phyloP scores from a whole-genome alignment of 1,140 invertebrate species.

The Neomicropteryx cornuta region DNA sequence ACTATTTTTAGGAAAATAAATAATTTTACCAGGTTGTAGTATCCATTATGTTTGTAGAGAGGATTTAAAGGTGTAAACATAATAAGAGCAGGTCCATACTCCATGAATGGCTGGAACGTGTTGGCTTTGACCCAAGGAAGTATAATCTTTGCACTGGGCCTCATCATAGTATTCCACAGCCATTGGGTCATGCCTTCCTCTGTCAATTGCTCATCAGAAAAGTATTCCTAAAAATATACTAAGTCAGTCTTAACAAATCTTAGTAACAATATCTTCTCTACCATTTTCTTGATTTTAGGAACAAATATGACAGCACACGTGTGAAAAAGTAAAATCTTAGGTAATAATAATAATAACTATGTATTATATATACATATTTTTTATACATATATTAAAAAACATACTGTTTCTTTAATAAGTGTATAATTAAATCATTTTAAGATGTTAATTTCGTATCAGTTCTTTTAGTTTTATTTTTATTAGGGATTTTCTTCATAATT shows the following conservation, averaged over 20 bases:
- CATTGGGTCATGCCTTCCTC: slow-evolving; percentile 41
- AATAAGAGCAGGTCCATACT: slow-evolving; percentile 53
- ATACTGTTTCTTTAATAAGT: too few species aligned
- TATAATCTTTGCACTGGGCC: slow-evolving; percentile 47
- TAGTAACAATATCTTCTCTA: slow-evolving; percentile 1
- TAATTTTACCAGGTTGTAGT: too few species aligned
- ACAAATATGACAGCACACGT: too few species aligned
- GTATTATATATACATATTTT: slow-evolving; percentile 1
- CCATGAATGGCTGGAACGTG: slow-evolving; percentile 46
- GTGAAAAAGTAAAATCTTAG: too few species aligned
- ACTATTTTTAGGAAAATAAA: too few species aligned
- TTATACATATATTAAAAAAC: too few species aligned
- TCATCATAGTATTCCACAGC: slow-evolving; percentile 44
- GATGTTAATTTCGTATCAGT: too few species aligned
- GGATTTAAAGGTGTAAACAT: slow-evolving; percentile 63
- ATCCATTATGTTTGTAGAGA: slow-evolving; percentile 38
- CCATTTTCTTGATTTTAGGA: neutral
- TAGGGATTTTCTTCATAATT: too few species aligned
- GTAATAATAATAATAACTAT: slow-evolving; percentile 3
- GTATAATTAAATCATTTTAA: too few species aligned
- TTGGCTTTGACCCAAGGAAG: slow-evolving; percentile 54
- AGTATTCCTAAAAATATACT: slow-evolving; percentile 38
- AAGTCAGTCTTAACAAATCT: slow-evolving; percentile 10
- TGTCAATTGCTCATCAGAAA: slow-evolving; percentile 32
- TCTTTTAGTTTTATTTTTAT: too few species aligned